Evolutionary conservation across 2,797 vertebrate species (phyloP), one percentile per base, ranked within the genome.

Genomic region (Neostethus bicornis): DNA sequence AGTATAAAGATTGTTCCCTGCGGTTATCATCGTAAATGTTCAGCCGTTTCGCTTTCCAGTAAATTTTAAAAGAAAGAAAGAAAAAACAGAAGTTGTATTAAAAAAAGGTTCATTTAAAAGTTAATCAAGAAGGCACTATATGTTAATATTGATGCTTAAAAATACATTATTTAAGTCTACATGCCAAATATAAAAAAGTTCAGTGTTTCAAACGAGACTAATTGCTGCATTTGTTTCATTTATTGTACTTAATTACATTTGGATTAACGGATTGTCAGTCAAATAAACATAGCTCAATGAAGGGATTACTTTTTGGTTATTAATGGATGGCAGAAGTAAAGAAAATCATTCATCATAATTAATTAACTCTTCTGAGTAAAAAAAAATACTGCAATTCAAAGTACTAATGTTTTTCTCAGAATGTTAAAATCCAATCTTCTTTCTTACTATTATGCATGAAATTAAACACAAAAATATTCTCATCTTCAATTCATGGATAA

Each of bases 1-100:
- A 73, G 66, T 55, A 57, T 53, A 20, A 59, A 68, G 49, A 75
- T 64, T 7, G 12, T 46, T 53, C n/a, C 7, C 49, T 32, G 31
- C 57, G n/a, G 32, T 60, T 70, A 28, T 46, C 32, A 28, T 63
- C 53, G 28, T 47, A 55, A 52, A 64, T 19, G 2, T 55, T 71
- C 52, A 49, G 25, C 32, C 34, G 1, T 24, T 56, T 31, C 56
- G 26, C 51, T 51, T 26, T 12, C 47, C 61, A 19, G 61, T 72
- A 35, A 13, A 70, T 57, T 51, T 42, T 47, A 38, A 13, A 51
- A 57, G 48, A 39, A n/a, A n/a, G n/a, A n/a, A n/a, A 14, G 34
- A 34, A n/a, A 34, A 34, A 12, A 5, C 32, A 16, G 14, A 51
- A 70, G 41, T 39, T 58, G 41, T 60, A 37, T 17, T 51, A 39